Conservation (phyloP, 2,113 vertebrate species). For the Rhinoptilus africanus region DNA sequence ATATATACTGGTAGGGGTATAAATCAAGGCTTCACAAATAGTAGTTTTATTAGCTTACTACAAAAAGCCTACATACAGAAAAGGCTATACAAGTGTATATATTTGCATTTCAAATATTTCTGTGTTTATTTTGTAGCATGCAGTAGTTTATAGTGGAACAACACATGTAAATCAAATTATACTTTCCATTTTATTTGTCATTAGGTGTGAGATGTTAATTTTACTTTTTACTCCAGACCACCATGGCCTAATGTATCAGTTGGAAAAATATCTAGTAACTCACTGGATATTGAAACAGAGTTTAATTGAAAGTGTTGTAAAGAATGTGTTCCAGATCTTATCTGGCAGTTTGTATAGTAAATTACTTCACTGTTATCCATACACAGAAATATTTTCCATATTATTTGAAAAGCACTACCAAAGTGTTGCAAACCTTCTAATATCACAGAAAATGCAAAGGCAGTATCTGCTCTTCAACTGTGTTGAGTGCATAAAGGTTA, state of each 20-base stretch:
- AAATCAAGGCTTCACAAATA: not conserved
- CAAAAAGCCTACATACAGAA: not conserved
- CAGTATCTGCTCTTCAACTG: not conserved
- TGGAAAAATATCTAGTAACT: not conserved
- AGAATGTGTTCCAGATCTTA: not conserved
- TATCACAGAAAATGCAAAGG: not conserved
- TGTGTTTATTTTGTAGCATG: not conserved
- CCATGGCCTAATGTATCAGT: not conserved
- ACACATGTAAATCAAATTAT: not conserved
- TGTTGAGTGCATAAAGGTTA: not conserved
- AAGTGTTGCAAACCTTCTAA: not conserved
- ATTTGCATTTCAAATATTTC: not conserved
- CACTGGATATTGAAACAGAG: not conserved
- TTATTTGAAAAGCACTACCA: not conserved
- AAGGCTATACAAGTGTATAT: not conserved
- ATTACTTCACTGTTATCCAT: not conserved
- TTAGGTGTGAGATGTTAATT: not conserved
- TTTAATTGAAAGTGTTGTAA: not conserved
- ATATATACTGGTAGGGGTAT: not conserved
- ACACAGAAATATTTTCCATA: not conserved
- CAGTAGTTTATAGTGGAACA: not conserved
- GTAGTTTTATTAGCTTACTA: not conserved
- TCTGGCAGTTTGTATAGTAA: not conserved
- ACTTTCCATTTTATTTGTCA: not conserved
- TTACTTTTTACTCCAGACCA: not conserved